Evolutionary conservation across 2,888 invertebrate genomes (phyloP), one percentile per base, ranked within the genome.

Genomic region (Drosophila cognata): DNA sequence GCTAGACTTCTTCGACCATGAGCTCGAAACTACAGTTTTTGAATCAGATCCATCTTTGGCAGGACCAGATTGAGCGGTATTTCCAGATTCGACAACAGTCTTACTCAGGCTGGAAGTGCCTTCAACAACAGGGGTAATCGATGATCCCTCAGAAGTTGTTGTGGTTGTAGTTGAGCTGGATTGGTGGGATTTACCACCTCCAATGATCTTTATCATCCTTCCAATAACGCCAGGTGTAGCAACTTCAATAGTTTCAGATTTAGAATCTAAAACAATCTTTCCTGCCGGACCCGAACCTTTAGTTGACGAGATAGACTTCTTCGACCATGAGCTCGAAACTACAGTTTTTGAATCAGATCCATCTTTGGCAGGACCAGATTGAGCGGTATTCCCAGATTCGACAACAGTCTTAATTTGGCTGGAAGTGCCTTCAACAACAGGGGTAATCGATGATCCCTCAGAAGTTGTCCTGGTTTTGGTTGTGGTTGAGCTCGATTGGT

Each of bases 401-500:
- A 61, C 41, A 13, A 31, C 36, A 11, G 43, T 67, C 13, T 36
- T 31, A n/a, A 2, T 16, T 16, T 41, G 28, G 11, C 33, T 62
- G 41, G 51, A 51, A 51, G 10, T 6, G 31, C 2, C 6, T 29
- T 29, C 6, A 29, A 29, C 29, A 29, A 29, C 29, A 29, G 55
- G 55, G 4, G 28, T 28, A 18, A n/a, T 29, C 11, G 5, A 51
- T 31, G 51, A 43, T 35, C 29, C 28, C n/a, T 52, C n/a, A n/a
- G 59, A 52, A 18, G 29, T 46, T 16, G 41, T 41, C 4, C 69
- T 7, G 29, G 25, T 25, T 25, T 38, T 61, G 3, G 52, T 62
- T 28, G 48, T 70, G 10, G 60, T 43, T 18, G 70, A 69, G 21
- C 50, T 58, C 3, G 71, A 62, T 7, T 59, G 41, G 2, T 53